Evolutionary conservation across 1,140 invertebrate species (phyloP).

Genomic region (Tetramorium alpestre): DNA sequence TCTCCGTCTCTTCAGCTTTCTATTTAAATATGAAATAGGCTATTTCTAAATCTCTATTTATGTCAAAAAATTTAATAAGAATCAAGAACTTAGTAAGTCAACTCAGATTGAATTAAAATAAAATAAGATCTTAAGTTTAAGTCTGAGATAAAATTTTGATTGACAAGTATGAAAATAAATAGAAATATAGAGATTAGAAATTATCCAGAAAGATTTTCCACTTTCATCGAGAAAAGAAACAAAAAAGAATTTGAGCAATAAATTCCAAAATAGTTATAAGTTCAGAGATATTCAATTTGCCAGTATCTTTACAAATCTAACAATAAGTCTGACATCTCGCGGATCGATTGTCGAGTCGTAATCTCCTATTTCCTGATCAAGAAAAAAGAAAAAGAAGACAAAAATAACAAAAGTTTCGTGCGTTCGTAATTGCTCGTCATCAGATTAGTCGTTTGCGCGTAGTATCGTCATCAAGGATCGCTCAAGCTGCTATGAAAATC

Average conservation of each 20-base stretch:
- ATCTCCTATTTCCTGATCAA: constrained; percentile 35
- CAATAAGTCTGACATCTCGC: constrained; percentile 15
- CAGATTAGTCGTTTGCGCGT: constrained; percentile 43
- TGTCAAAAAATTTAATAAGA: not conserved
- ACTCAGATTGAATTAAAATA: not conserved
- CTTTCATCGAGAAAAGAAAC: not conserved
- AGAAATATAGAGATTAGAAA: not conserved
- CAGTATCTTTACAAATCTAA: not conserved
- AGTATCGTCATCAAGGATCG: constrained; percentile 11
- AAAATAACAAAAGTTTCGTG: constrained; percentile 40
- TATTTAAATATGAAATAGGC: not conserved
- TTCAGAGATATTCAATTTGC: not conserved
- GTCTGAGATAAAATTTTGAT: not conserved
- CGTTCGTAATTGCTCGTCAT: constrained; percentile 44
- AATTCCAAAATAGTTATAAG: not conserved
- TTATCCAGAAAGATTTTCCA: not conserved
- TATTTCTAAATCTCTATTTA: constrained; percentile 2
- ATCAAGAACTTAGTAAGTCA: not conserved
- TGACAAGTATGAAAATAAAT: constrained; percentile 1
- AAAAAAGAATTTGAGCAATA: not conserved
- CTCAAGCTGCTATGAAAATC: not conserved
- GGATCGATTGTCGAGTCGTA: constrained; percentile 47
- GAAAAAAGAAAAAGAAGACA: not conserved
- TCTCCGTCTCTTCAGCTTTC: not conserved
- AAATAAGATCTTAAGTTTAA: not conserved